Evolutionary conservation across 2,113 vertebrate species (phyloP), one percentile per base, ranked within the genome.

Genomic region (Cryptomyrus ogoouensis): DNA sequence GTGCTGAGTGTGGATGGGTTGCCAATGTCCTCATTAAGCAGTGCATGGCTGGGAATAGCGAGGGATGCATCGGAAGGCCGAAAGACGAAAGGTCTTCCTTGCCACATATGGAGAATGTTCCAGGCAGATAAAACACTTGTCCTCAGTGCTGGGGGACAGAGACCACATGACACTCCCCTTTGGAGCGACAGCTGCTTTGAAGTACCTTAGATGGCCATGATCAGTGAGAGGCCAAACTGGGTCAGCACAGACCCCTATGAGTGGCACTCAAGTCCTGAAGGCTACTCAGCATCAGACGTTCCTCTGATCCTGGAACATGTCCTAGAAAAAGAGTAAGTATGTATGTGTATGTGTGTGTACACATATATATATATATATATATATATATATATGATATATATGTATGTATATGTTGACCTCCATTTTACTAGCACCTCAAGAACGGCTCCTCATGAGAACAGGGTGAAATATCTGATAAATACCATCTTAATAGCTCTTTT

Each of bases 201-300:
- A 52, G 88, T 89, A 31, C 24, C 27, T 52, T 83, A 39, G 70
- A 39, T 53, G 74, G 62, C 35, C 27, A 46, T 83, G 88, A 89
- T 89, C 70, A 89, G 70, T 80, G 70, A 53, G 44, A 53, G 46
- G 70, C 88, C 88, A 83, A 89, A 83, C 49, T 89, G 88, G 88
- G 88, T 83, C 88, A 83, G 74, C 27, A 19, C 70, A 44, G 66
- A 80, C 31, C 88, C 35, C 74, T 56, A 47, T 42, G 44, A 77
- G 46, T 31, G 42, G 24, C 3, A 89, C 46, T 77, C 47, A 52
- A 83, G 88, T 83, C 88, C 46, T 89, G n/a, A 52, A 83, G 88
- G 80, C 88, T 83, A 89, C 24, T 24, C 49, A 89, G 70, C 74
- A 89, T 53, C 88, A 89, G 77, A 89, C 10, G 31, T 3, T 27